A percentile compares a stretch with the other conserved stretches of the same genome.
These are phyloP conservation scores for Chaetops frenatus DNA, from an alignment of 2,113 vertebrate species.

Conservation along the genomic window DNA sequence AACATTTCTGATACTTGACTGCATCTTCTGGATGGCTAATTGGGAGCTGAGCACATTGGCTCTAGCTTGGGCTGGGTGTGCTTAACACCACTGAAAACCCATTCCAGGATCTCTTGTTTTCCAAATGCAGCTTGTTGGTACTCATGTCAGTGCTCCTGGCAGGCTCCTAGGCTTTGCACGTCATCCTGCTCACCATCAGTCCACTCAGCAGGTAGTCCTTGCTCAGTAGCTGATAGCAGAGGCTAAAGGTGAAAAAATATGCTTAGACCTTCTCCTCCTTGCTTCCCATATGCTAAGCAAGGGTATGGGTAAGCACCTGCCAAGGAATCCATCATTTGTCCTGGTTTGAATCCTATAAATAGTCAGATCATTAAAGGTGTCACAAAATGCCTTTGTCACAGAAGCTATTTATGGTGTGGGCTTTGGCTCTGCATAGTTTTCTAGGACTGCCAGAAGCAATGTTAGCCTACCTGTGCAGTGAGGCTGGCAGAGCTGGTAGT, in stretches of 20 bases:
- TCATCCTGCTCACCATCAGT: background rate
- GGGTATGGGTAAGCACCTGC: background rate
- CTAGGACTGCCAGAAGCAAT: background rate
- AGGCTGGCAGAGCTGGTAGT: background rate
- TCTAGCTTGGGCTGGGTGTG: background rate
- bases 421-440: background rate
- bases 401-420: background rate
- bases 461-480: background rate
- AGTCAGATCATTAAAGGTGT: constrained; percentile 18
- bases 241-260: background rate
- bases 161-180: background rate
- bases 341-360: constrained; percentile 11
- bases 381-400: background rate
- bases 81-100: background rate
- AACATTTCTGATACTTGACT: background rate
- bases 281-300: background rate
- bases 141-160: rapidly evolving
- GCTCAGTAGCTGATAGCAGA: background rate
- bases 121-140: background rate
- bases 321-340: background rate
- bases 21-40: background rate
- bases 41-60: background rate
- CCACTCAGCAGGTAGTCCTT: background rate
- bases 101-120: background rate
- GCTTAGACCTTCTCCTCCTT: background rate